Evolutionary conservation across 2,888 invertebrate genomes (phyloP), one percentile per base, ranked within the genome.

Genomic region (Mythimna vitellina): DNA sequence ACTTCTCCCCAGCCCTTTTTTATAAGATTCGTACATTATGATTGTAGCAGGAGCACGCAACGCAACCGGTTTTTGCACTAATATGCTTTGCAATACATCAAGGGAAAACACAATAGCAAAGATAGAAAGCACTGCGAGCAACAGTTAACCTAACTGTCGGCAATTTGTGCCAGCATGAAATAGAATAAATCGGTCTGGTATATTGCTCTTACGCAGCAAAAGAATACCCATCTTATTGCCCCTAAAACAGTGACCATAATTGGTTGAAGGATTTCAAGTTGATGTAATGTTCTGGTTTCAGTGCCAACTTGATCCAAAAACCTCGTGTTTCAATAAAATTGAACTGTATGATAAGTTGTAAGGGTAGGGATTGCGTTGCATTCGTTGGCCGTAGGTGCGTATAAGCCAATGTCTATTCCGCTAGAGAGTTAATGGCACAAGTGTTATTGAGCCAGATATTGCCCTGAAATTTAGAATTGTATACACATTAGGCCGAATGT

Each of bases 381-480:
- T 49, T 25, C 42, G 61, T 67, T 75, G 76, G 64, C 78, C 72
- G 71, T 81, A 72, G 81, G 85, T 88, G 88, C 85, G 85, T 86
- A 86, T 84, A 88, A 89, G 87, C 89, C 89, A 87, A 89, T 83
- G 90, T 90, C 89, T 92, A 92, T 92, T 90, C 90, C 89, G 88
- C 91, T 89, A 84, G 90, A 90, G 90, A 93, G 93, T 93, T 93
- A 95, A 95, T 94, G 94, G 92, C 88, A 92, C 93, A 93, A 93
- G 92, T 94, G 92, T 93, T 94, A 94, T 94, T 93, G 94, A 93
- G 93, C 91, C 92, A 93, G 93, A 93, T 94, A 94, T 93, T 93
- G 91, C 89, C 86, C 88, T 81, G 86, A 88, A 88, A 89, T 91
- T 89, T 88, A 88, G 87, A 88, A 89, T 86, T 81, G 82, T 88